Evolutionary conservation across 2,888 invertebrate species (phyloP).

Genomic region (Piscicola geometra): DNA sequence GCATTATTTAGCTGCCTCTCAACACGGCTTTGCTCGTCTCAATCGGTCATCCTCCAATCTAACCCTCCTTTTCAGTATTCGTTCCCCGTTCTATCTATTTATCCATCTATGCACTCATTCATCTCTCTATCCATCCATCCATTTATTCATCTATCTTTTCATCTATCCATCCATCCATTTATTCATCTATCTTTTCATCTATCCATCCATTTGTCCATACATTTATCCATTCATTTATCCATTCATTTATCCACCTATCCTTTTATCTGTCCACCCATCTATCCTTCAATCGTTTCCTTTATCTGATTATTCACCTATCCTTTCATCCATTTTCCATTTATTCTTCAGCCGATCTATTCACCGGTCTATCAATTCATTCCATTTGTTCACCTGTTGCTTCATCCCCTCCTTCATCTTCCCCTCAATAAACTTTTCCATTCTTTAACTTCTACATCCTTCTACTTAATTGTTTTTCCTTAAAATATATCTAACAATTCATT

Average conservation of each 20-base stretch:
- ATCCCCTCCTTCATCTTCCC: not conserved
- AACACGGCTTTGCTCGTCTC: not conserved
- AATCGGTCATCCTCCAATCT: not conserved
- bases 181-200: not conserved
- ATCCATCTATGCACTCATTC: not conserved
- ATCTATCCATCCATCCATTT: not conserved
- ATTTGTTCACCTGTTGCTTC: not conserved
- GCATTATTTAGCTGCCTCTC: not conserved
- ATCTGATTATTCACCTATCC: not conserved
- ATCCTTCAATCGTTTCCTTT: conserved; percentile 1
- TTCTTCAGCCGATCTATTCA: not conserved
- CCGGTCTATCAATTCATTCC: not conserved
- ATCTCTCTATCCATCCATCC: not conserved
- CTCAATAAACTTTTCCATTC: not conserved
- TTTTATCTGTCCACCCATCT: not conserved
- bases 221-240: not conserved
- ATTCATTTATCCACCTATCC: not conserved
- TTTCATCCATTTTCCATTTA: not conserved
- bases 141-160: not conserved
- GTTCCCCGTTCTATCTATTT: not conserved
- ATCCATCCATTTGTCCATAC: not conserved
- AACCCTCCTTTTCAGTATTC: not conserved
- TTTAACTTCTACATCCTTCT: too few relatives aligned
- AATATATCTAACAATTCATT: too few relatives aligned
- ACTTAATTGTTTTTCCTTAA: too few relatives aligned